Evolutionary conservation across 2,113 vertebrate species (phyloP).

Genomic region (Jacana jacana): DNA sequence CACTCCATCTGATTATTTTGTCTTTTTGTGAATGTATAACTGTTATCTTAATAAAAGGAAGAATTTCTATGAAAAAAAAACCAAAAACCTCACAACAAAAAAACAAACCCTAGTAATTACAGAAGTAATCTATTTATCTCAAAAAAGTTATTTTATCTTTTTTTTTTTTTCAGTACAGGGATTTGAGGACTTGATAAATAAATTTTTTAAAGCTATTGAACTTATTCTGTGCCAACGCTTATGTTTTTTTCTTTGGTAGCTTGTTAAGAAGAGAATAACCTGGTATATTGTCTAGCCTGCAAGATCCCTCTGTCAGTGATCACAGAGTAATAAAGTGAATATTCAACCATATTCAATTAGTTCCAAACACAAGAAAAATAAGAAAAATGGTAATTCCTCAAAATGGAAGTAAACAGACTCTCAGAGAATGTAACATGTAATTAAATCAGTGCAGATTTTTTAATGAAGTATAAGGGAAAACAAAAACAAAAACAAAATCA

Average conservation of each 20-base stretch:
- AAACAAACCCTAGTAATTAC: background rate
- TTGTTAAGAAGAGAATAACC: background rate
- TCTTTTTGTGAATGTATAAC: background rate
- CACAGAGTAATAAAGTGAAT: background rate
- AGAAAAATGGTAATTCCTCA: background rate
- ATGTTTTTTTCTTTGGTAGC: background rate
- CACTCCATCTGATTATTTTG: background rate
- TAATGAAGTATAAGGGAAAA: background rate
- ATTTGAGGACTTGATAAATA: background rate
- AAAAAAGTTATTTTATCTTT: background rate
- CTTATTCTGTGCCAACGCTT: rapidly evolving
- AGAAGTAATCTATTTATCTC: background rate
- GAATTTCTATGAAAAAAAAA: rapidly evolving
- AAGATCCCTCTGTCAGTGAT: background rate
- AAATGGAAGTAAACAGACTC: background rate
- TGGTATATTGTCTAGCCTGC: background rate
- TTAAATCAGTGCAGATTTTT: background rate
- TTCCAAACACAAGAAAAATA: background rate
- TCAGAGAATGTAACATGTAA: background rate
- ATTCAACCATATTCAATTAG: background rate
- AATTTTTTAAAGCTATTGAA: background rate
- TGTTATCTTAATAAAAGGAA: background rate
- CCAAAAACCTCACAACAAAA: no score
- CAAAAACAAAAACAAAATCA: background rate
- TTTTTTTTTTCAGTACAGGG: no score